Percentiles rank a stretch among this genome's conserved stretches.
phyloP scores from a whole-genome alignment of 2,888 invertebrate species.

The Imbricaverruca yamaguchii region DNA sequence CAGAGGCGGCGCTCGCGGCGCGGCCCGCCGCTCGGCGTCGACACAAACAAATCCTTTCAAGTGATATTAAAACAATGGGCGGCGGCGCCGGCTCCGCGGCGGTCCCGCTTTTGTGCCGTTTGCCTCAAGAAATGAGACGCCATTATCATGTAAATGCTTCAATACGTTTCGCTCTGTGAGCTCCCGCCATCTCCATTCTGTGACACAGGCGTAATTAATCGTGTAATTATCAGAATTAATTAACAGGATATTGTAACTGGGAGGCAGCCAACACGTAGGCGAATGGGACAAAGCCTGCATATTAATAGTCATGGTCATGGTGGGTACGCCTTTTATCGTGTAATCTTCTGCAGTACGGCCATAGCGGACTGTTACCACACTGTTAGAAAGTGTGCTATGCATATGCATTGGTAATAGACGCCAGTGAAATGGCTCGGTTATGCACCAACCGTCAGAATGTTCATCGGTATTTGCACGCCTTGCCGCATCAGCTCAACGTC shows the following conservation, averaged over 20 bases:
- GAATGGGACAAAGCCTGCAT: constrained; percentile 7
- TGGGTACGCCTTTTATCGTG: constrained; percentile 13
- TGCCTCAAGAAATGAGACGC: constrained; percentile 9
- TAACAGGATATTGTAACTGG: constrained; percentile 18
- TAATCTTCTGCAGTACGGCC: not conserved
- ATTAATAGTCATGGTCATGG: not conserved
- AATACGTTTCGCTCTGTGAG: not conserved
- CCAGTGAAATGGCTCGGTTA: too few species aligned
- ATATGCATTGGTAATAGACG: not conserved
- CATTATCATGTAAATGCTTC: constrained; percentile 20
- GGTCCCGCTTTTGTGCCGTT: constrained; percentile 9
- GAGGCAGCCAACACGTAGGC: not conserved
- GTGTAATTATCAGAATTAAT: constrained; percentile 18
- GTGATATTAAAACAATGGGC: constrained; percentile 14
- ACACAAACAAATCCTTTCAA: constrained; percentile 20
- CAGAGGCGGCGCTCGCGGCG: not conserved
- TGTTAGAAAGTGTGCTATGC: not conserved
- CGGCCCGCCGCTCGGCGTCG: not conserved
- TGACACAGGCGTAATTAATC: constrained; percentile 14
- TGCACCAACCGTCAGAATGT: too few species aligned
- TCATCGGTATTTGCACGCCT: not conserved
- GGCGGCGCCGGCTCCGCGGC: not conserved
- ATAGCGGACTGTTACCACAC: not conserved
- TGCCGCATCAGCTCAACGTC: not conserved
- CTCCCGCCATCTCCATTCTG: constrained; percentile 6